Percentiles rank a stretch among this genome's conserved stretches.
Conservation (phyloP, 1,140 invertebrate genomes). For the Oncopeltus fasciatus region DNA sequence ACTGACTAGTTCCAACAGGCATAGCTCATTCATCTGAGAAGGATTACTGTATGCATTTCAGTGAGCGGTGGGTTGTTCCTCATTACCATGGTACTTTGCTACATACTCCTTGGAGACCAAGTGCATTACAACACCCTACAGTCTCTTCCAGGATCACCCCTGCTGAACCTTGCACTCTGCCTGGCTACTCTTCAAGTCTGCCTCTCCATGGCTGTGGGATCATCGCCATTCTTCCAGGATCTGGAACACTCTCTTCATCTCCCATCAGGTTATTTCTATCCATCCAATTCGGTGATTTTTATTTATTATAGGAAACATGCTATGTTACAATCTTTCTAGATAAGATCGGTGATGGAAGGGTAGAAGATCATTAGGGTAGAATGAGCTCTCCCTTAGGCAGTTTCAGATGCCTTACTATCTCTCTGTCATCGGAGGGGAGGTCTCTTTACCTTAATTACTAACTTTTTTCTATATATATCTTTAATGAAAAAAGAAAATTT, state of each 20-base stretch:
- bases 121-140: slow-evolving; percentile 36
- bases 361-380: neutral
- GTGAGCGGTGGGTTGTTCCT: slow-evolving; percentile 45
- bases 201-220: slow-evolving; percentile 56
- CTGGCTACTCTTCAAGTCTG: slow-evolving; percentile 58
- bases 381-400: no score
- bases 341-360: neutral
- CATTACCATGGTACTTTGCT: slow-evolving; percentile 43
- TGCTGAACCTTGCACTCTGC: slow-evolving; percentile 44
- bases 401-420: no score
- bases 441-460: no score
- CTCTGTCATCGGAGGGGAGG: no score
- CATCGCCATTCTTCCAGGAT: slow-evolving; percentile 58
- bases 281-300: no score
- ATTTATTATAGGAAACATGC: no score
- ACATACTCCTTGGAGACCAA: slow-evolving; percentile 42
- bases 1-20: no score
- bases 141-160: slow-evolving; percentile 33
- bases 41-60: no score
- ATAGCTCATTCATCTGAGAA: no score
- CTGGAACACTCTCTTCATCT: slow-evolving; percentile 42
- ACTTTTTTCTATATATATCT: no score
- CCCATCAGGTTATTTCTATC: neutral
- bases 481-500: no score
- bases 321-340: no score